phyloP scores from a whole-genome alignment of 2,888 invertebrate species.

The Dermolepida albohirtum region DNA sequence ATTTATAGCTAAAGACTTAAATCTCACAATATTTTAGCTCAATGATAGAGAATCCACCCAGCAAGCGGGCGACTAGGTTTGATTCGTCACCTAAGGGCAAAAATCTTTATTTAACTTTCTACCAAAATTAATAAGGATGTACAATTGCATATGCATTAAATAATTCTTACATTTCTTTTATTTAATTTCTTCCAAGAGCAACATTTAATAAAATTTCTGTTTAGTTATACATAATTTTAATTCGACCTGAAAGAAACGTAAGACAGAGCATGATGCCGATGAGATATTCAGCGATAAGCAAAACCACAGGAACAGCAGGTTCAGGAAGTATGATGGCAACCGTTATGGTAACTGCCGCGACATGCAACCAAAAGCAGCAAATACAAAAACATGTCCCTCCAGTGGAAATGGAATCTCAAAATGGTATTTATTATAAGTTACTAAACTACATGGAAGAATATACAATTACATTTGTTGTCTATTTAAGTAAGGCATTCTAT shows the following conservation, averaged over 20 bases:
- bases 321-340: slow-evolving; percentile 77
- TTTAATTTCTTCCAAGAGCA: neutral
- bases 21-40: too few species aligned
- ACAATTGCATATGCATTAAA: too few species aligned
- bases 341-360: slow-evolving; percentile 75
- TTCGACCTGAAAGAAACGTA: slow-evolving; percentile 90
- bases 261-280: slow-evolving; percentile 89
- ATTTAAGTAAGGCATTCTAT: too few species aligned
- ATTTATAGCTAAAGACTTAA: too few species aligned
- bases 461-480: slow-evolving; percentile 1
- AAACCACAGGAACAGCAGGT: slow-evolving; percentile 71
- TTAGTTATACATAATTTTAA: slow-evolving; percentile 88
- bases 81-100: too few species aligned
- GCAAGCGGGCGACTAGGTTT: too few species aligned
- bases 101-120: too few species aligned
- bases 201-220: slow-evolving; percentile 42
- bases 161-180: neutral
- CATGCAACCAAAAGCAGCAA: slow-evolving; percentile 76
- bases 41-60: too few species aligned
- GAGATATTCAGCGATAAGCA: slow-evolving; percentile 72
- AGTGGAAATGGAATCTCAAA: slow-evolving; percentile 53
- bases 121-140: too few species aligned
- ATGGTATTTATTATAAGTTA: slow-evolving; percentile 15
- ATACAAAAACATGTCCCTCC: slow-evolving; percentile 73
- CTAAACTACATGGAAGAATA: neutral